Conservation (phyloP, 92 coral and sea anemone genomes). For the Diadumene lineata region DNA sequence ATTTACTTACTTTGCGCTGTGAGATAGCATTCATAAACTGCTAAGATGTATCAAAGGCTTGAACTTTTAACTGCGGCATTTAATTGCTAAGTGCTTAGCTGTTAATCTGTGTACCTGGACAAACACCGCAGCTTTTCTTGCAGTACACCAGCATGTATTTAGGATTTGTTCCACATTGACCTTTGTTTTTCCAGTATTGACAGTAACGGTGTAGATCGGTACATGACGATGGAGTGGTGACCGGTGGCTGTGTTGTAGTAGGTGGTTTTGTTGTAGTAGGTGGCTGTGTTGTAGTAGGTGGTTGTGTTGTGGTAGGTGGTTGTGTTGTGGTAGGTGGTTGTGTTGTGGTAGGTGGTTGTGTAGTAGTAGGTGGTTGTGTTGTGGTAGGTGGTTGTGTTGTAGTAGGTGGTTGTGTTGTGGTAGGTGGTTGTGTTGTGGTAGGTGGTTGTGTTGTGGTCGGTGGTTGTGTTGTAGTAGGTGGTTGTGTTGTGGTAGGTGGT, state of each 20-base stretch:
- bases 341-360: conserved; percentile 15
- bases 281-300: conserved; percentile 16
- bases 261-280: conserved; percentile 10
- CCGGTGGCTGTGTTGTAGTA: background rate
- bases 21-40: too few relatives aligned
- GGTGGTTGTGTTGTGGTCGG: conserved; percentile 11
- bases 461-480: conserved; percentile 12
- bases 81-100: too few relatives aligned
- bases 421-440: conserved; percentile 6
- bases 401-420: conserved; percentile 10
- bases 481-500: conserved; percentile 16
- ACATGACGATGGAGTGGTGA: conserved; percentile 18
- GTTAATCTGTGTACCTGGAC: background rate
- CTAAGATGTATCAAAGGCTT: too few relatives aligned
- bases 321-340: conserved; percentile 8
- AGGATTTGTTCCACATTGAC: conserved; percentile 19
- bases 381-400: conserved; percentile 14
- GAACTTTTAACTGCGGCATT: too few relatives aligned
- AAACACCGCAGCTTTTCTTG: conserved; percentile 22
- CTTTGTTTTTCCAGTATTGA: conserved; percentile 7
- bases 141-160: conserved; percentile 17
- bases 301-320: conserved; percentile 16
- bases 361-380: conserved; percentile 11
- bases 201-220: background rate
- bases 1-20: too few relatives aligned